Percentiles rank a stretch among this genome's conserved stretches.
phyloP scores from a whole-genome alignment of 2,888 invertebrate species.

The Rugalucina vietnamica region DNA sequence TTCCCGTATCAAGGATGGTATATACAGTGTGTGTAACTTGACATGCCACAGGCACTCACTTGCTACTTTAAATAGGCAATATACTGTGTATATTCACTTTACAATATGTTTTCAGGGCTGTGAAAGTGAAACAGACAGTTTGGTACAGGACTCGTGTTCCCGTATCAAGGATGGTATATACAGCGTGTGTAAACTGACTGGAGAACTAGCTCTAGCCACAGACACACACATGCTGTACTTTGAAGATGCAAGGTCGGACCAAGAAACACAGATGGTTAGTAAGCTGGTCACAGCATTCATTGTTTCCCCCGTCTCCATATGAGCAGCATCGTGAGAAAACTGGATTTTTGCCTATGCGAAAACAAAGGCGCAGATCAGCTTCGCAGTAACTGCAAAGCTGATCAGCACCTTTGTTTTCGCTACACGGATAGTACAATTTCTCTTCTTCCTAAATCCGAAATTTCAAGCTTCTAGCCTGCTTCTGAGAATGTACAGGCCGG shows the following conservation, averaged over 20 bases:
- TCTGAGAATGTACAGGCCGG: too few relatives aligned
- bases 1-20: conserved; percentile 66
- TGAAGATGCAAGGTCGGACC: conserved; percentile 26
- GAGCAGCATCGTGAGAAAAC: too few relatives aligned
- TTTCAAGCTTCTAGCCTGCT: too few relatives aligned
- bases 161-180: conserved; percentile 71
- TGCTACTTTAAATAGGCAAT: conserved; percentile 45
- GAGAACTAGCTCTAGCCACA: conserved; percentile 79
- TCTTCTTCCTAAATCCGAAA: too few relatives aligned
- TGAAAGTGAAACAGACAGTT: conserved; percentile 75
- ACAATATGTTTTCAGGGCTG: conserved; percentile 70
- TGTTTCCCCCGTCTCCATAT: too few relatives aligned
- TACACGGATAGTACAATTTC: too few relatives aligned
- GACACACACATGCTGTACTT: conserved; percentile 71
- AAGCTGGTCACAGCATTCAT: too few relatives aligned
- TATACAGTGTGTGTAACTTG: conserved; percentile 72
- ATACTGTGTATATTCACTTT: not conserved
- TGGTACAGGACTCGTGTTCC: conserved; percentile 73
- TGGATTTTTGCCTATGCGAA: too few relatives aligned
- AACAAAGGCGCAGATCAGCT: too few relatives aligned
- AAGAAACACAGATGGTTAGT: conserved; percentile 2
- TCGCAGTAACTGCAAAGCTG: too few relatives aligned
- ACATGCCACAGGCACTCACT: conserved; percentile 74
- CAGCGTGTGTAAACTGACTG: conserved; percentile 73
- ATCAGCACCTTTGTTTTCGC: too few relatives aligned